Conservation (phyloP, 2,113 vertebrate genomes). For the Ctenodactylus gundi region DNA sequence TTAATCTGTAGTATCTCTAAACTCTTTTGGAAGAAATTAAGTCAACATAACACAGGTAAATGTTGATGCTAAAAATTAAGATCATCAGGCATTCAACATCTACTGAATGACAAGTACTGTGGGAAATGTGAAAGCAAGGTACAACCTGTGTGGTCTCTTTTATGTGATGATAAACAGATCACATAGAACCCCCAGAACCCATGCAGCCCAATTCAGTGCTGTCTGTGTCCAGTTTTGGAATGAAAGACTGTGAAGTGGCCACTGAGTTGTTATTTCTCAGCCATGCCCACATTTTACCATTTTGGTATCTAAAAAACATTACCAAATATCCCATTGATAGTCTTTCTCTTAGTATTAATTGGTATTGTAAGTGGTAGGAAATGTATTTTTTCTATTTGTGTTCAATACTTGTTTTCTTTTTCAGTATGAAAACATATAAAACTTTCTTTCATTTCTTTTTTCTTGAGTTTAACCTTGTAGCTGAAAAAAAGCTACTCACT, state of each 20-base stretch:
- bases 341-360: constrained; percentile 2
- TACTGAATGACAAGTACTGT: constrained; percentile 2
- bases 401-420: constrained; percentile 22
- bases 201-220: neutral
- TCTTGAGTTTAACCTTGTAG: neutral
- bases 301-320: constrained; percentile 35
- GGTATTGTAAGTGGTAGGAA: neutral
- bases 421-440: neutral
- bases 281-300: neutral
- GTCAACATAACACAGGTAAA: neutral
- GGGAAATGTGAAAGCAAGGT: constrained; percentile 32
- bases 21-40: constrained; percentile 25
- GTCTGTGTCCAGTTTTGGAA: neutral
- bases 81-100: neutral
- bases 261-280: constrained; percentile 13
- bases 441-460: neutral
- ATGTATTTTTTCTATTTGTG: neutral
- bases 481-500: neutral
- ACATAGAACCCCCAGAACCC: neutral
- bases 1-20: constrained; percentile 29
- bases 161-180: neutral
- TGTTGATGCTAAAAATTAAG: constrained; percentile 44
- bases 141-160: neutral
- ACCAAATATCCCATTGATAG: neutral
- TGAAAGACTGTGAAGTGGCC: constrained; percentile 4